Evolutionary conservation across 2,888 invertebrate genomes (phyloP), one percentile per base, ranked within the genome.

Genomic region (Sesia apiformis): DNA sequence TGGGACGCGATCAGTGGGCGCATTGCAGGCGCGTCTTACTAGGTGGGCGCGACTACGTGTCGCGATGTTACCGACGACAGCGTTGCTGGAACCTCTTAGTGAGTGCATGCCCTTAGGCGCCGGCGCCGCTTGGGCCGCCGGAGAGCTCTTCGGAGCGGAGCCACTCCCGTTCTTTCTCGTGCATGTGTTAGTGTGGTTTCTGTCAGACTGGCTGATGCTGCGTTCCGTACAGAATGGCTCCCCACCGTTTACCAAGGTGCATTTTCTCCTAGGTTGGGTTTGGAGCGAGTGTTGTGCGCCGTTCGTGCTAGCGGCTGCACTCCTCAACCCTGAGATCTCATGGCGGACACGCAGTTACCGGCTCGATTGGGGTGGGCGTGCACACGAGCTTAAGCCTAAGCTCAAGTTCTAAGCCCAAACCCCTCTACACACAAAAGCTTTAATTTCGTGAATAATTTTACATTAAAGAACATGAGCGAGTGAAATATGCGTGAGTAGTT

Each of bases 41-140:
- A 91, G 99, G 66, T 99, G 99, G 99, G 96, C 97, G 54, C 97
- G 98, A 76, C 90, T 99, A 52, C 92, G 99, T 53, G 94, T 97
- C 58, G 97, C 98, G 7, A 98, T 99, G 97, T 91, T 98, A 60
- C 99, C 99, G 0, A 92, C 94, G 42, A 95, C 96, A 50, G 95
- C 97, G 61, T 71, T 99, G 49, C 90, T 98, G 59, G 99, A 99
- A 83, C 99, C 99, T 0, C 90, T 99, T 52, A 96, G 96, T 53
- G 98, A 99, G 89, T 99, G 99, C 79, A 91, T 99, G 89, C 92
- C 98, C 40, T 92, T 97, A 49, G 98, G 99, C 50, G 93, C 96
- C n/a, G 93, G 96, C 71, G 95, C 97, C 40, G 95, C 98, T 0
- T 97, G 97, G 95, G 95, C 98, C 0, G 94, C 94, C 3, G 93